A percentile compares a stretch with the other conserved stretches of the same genome.
phyloP scores from a whole-genome alignment of 2,888 invertebrate species.

The Eucriotettix oculatus region DNA sequence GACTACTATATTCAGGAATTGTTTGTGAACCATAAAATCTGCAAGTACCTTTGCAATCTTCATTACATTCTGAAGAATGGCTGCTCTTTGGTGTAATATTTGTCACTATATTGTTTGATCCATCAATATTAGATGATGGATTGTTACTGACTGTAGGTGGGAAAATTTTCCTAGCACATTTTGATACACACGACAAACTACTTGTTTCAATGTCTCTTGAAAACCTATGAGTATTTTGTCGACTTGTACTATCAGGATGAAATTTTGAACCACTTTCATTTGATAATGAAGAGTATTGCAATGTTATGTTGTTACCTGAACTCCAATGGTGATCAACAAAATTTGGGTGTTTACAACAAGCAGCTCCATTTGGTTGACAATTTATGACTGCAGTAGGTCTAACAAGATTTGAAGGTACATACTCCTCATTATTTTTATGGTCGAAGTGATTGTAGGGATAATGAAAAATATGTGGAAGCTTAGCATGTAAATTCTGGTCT shows the following conservation, averaged over 20 bases:
- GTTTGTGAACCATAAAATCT: background rate
- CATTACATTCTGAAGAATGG: background rate
- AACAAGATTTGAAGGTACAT: background rate
- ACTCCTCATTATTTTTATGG: background rate
- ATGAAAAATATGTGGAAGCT: background rate
- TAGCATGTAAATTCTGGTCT: background rate
- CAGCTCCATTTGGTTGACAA: conserved; percentile 2
- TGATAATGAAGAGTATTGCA: no score
- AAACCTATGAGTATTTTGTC: no score
- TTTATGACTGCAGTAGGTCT: conserved; percentile 9
- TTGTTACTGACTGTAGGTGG: no score
- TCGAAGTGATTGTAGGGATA: background rate
- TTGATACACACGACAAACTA: no score
- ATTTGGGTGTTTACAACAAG: background rate
- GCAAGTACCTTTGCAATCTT: background rate
- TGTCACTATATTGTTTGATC: no score
- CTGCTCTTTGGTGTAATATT: no score
- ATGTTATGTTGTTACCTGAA: background rate
- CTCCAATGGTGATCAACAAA: background rate
- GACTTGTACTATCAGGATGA: no score
- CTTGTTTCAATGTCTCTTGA: no score
- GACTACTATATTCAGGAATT: background rate
- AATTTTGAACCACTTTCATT: no score
- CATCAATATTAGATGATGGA: no score
- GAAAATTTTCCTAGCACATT: no score